phyloP scores from a whole-genome alignment of 1,140 invertebrate genomes.

The Cydia fagiglandana region DNA sequence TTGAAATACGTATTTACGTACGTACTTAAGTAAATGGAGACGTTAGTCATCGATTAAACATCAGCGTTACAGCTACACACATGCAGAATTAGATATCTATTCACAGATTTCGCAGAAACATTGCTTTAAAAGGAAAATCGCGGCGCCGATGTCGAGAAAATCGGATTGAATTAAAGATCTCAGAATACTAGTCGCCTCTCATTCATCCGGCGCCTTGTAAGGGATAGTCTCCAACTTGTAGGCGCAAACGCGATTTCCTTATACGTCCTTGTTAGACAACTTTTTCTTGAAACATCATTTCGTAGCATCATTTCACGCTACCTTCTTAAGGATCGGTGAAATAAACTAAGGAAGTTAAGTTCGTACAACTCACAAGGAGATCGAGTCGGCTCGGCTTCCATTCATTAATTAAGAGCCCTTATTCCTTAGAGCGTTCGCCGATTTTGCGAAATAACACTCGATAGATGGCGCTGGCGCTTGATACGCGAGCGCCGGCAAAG shows the following conservation, averaged over 20 bases:
- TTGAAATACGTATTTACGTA: neutral
- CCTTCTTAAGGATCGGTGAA: neutral
- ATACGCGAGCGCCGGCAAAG: too few species aligned
- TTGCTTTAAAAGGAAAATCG: slow-evolving; percentile 1
- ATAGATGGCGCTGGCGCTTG: too few species aligned
- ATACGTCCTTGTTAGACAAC: neutral
- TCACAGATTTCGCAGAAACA: neutral
- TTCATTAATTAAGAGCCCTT: too few species aligned
- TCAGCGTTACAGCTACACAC: neutral
- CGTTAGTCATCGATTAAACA: slow-evolving; percentile 9
- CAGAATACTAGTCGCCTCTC: slow-evolving; percentile 14
- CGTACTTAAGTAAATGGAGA: neutral
- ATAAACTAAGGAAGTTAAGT: neutral
- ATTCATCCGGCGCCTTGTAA: slow-evolving; percentile 26
- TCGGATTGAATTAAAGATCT: slow-evolving; percentile 22
- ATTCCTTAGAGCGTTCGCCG: too few species aligned
- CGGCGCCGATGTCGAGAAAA: slow-evolving; percentile 17
- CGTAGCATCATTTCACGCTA: neutral
- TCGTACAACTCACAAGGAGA: neutral
- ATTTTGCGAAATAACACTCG: too few species aligned
- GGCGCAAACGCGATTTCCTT: neutral
- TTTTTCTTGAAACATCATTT: neutral
- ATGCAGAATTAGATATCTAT: neutral
- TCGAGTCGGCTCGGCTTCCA: too few species aligned
- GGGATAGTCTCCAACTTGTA: neutral